Base-by-base conservation (phyloP, 2,113 vertebrate genomes). In the Anarhynchus alexandrinus region DNA sequence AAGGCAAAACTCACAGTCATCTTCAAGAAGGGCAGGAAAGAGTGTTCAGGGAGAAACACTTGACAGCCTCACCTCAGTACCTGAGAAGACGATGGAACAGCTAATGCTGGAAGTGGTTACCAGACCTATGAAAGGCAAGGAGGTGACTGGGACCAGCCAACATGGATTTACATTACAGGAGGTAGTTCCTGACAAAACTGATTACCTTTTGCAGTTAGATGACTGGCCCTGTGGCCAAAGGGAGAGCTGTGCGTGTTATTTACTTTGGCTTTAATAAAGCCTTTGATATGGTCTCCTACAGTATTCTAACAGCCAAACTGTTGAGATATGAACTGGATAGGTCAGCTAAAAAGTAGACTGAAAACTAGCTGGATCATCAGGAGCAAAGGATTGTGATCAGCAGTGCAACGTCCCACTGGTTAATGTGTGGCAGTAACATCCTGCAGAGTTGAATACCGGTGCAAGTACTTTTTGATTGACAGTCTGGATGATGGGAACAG, bases 371-470 rank as follows among this genome's bases (percentile, higher is more conserved):
- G 45, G 15, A 25, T 81, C 20, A 69, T 55, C 12, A 49, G 8
- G 49, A 51, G 22, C 22, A 51, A 51, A 51, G 49, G 3, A 14
- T 18, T 83, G 23, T 54, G 49, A 67, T 67, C 38, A 82, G 23
- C 10, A 72, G 11, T 20, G 30, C 3, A 6, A 90, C 76, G 14
- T 76, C 42, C 36, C 34, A 14, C 23, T 43, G 30, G 18, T 78
- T 21, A 12, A 15, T 57, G 9, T 12, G 62, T 73, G 70, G 19
- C 21, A 70, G 27, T 34, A 58, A 38, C 0, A 0, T 34, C 40
- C 5, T 15, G 49, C 40, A 18, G 51, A 25, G 26, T 42, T 58
- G 17, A 86, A 72, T 57, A 36, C 7, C 32, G 32, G 8, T 9
- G 3, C 58, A 34, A 67, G 27, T 15, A 49, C 34, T 13, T 85